Conservation (phyloP, 2,888 invertebrate species). For the Capitulum mitella region DNA sequence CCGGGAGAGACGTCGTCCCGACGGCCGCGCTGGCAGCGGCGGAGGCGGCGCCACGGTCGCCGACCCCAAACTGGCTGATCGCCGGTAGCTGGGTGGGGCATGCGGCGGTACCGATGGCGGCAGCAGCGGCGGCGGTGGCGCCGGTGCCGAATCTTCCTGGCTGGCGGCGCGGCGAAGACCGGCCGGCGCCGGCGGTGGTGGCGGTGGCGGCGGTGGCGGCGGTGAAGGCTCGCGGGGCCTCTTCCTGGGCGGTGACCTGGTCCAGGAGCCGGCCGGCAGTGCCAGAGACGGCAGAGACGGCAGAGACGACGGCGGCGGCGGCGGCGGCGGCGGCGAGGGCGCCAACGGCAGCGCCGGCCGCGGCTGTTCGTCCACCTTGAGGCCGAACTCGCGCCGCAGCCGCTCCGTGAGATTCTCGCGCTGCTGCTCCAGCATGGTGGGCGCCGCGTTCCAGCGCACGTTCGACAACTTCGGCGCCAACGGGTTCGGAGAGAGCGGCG, state of each 20-base stretch:
- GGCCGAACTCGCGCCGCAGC: slow-evolving; percentile 70
- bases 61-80: neutral
- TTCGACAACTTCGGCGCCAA: slow-evolving; percentile 14
- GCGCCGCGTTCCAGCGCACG: slow-evolving; percentile 62
- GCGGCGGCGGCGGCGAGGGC: neutral
- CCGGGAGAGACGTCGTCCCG: neutral
- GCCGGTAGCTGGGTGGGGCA: neutral
- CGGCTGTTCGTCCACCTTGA: slow-evolving; percentile 47
- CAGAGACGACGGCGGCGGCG: neutral
- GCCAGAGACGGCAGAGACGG: neutral
- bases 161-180: neutral
- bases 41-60: neutral
- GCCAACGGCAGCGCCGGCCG: neutral
- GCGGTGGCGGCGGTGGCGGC: too few relatives aligned
- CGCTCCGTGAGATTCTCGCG: slow-evolving; percentile 81
- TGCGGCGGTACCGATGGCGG: neutral
- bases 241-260: neutral
- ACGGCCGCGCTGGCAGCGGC: neutral
- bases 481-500: neutral
- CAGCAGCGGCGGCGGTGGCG: neutral
- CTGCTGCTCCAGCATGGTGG: slow-evolving; percentile 70
- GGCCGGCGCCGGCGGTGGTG: too few relatives aligned
- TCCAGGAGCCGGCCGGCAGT: neutral
- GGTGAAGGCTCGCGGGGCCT: neutral
- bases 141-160: neutral